Percentiles rank a stretch among this genome's conserved stretches.
Evolutionary conservation across 2,113 vertebrate species (phyloP).

Genomic region (Garra rufa): DNA sequence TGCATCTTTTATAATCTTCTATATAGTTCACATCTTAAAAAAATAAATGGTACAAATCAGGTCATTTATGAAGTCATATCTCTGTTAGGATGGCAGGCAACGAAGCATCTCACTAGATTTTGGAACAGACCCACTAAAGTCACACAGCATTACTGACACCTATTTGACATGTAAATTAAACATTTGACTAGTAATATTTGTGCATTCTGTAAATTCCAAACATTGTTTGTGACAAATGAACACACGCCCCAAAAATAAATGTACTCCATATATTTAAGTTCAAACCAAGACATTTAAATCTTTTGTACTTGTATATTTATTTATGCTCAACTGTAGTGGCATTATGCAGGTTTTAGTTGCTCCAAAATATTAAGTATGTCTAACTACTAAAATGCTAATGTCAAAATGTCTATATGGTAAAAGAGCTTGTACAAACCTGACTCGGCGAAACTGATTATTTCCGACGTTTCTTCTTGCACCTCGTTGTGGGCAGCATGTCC

Average conservation of each 20-base stretch:
- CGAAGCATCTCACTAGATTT: not conserved
- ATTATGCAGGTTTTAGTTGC: not conserved
- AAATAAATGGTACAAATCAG: too few relatives aligned
- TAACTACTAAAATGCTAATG: not conserved
- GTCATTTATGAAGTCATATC: not conserved
- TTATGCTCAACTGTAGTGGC: not conserved
- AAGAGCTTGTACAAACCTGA: slow-evolving; percentile 80
- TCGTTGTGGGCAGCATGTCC: slow-evolving; percentile 88
- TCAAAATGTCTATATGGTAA: not conserved
- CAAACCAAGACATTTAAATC: not conserved
- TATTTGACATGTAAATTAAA: too few relatives aligned
- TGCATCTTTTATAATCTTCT: too few relatives aligned
- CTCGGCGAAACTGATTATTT: slow-evolving; percentile 98
- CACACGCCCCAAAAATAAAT: not conserved
- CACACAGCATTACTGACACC: not conserved
- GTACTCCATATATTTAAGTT: not conserved
- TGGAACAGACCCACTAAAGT: not conserved
- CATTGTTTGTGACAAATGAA: not conserved
- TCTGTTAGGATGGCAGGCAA: not conserved
- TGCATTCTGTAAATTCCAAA: not conserved
- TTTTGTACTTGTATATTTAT: not conserved
- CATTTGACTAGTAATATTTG: not conserved
- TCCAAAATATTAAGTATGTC: not conserved
- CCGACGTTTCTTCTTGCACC: slow-evolving; percentile 85
- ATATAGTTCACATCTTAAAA: too few relatives aligned